Conservation (phyloP, 2,888 invertebrate species). For the Deroplatys truncata region DNA sequence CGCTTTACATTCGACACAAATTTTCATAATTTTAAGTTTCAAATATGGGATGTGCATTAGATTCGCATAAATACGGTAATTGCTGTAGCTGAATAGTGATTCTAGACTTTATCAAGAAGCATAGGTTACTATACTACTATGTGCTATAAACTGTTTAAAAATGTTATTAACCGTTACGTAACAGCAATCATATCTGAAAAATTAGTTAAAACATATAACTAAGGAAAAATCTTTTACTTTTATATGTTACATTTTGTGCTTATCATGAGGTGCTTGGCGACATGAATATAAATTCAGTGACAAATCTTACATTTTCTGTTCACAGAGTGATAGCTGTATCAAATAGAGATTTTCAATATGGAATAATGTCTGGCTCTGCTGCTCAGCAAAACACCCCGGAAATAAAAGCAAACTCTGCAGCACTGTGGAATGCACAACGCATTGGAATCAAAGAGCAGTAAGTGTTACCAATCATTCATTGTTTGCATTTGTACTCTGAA, state of each 20-base stretch:
- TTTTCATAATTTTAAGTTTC: too few species aligned
- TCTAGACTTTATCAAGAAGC: too few species aligned
- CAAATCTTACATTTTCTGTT: background rate
- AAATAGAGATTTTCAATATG: slow-evolving; percentile 45
- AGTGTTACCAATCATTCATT: slow-evolving; percentile 36
- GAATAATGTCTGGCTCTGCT: slow-evolving; percentile 12
- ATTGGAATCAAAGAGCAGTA: slow-evolving; percentile 56
- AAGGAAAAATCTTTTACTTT: background rate
- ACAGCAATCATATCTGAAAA: background rate
- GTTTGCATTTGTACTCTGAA: too few species aligned
- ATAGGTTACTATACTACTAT: too few species aligned
- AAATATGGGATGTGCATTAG: too few species aligned
- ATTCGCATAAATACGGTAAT: too few species aligned
- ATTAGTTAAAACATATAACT: background rate
- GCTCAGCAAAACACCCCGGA: slow-evolving; percentile 31
- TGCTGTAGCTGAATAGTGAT: too few species aligned
- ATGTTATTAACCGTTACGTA: background rate
- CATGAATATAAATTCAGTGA: too few species aligned
- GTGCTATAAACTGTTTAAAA: too few species aligned
- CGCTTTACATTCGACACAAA: too few species aligned
- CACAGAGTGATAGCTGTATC: slow-evolving; percentile 60
- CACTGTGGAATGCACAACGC: slow-evolving; percentile 51
- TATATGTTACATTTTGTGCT: too few species aligned
- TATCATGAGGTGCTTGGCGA: too few species aligned
- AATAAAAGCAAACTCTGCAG: slow-evolving; percentile 45